Percentiles rank a stretch among this genome's conserved stretches.
These are phyloP conservation scores for Zaprionus africanus DNA, from an alignment of 1,140 invertebrate genomes.

Conservation along the genomic window DNA sequence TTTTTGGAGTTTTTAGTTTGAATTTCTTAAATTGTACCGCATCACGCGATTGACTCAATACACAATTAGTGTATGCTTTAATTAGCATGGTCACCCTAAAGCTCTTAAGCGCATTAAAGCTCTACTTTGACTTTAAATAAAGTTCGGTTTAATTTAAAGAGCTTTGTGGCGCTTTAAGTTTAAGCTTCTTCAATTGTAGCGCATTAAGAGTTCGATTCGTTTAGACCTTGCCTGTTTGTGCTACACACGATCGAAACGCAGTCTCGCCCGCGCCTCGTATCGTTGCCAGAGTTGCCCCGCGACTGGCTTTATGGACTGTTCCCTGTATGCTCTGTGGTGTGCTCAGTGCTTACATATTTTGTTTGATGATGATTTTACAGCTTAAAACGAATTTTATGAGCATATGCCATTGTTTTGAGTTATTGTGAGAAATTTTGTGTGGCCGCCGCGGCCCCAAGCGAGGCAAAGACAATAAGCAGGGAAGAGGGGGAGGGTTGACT, in stretches of 20 bases:
- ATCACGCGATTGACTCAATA: slow-evolving; percentile 52
- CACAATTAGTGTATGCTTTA: background rate
- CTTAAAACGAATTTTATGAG: slow-evolving; percentile 84
- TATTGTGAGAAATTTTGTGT: slow-evolving; percentile 79
- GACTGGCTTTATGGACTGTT: slow-evolving; percentile 3
- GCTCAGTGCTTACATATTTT: slow-evolving; percentile 69
- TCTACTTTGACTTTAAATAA: background rate
- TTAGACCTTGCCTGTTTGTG: slow-evolving; percentile 59
- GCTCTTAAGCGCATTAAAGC: background rate
- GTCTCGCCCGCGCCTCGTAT: slow-evolving; percentile 10
- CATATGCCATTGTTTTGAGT: slow-evolving; percentile 83
- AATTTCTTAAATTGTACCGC: slow-evolving; percentile 36
- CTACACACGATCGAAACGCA: slow-evolving; percentile 49
- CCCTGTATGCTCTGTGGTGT: slow-evolving; percentile 10
- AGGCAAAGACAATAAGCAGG: slow-evolving; percentile 6
- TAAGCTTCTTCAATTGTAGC: slow-evolving; percentile 22
- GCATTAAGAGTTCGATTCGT: slow-evolving; percentile 56
- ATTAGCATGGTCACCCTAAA: background rate
- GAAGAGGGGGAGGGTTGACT: too few species aligned
- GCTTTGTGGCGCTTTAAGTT: background rate
- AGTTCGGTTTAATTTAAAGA: background rate
- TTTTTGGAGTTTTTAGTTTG: background rate
- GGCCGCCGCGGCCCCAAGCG: slow-evolving; percentile 41
- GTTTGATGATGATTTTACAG: slow-evolving; percentile 84
- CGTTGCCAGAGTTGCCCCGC: background rate